Base-by-base conservation (phyloP, 2,888 invertebrate species). In the Abrostola tripartita region DNA sequence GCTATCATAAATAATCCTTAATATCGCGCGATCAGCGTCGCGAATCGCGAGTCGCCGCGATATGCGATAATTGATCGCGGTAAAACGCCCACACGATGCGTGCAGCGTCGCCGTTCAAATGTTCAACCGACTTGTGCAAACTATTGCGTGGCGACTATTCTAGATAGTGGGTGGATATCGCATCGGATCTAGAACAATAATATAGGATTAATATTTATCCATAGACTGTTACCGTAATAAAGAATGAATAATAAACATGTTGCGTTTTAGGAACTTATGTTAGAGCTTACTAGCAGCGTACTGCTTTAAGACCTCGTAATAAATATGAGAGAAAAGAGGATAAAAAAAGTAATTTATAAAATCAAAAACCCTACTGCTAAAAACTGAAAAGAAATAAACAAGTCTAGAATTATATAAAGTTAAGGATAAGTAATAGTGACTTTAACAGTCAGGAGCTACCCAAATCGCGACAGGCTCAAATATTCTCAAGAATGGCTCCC, bases 151-250 rank as follows among this genome's bases (percentile, higher is more conserved):
- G 38, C 10, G 37, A 56, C 37, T 14, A 56, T 38, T 49, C 38
- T 8, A 4, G 55, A 7, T 37, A 8, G 38, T 55, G 44, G 55
- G 44, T 11, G 55, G 37, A 37, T 50, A 41, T 40, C 9, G 10
- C 37, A 0, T 24, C 44, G 37, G 36, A 52, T 71, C 41, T 41
- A 24, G 40, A 58, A 24, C 14, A 49, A n/a, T 41, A n/a, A 1
- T 14, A 37, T 14, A 10, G 38, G 36, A 55, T 56, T 49, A 40
- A 37, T 52, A 59, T 59, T 47, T 47, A 14, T 47, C 10, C 14
- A 24, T 8, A 47, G 44, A 47, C 4, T 2, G 1, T 24, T 24
- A 24, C 4, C 24, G 24, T 24, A 24, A 24, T 24, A 24, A 24
- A 24, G 24, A 24, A 24, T 24, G 40, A 10, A 40, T 40, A 40